Conservation (phyloP, 2,113 vertebrate species). For the Hiodon tergisus region DNA sequence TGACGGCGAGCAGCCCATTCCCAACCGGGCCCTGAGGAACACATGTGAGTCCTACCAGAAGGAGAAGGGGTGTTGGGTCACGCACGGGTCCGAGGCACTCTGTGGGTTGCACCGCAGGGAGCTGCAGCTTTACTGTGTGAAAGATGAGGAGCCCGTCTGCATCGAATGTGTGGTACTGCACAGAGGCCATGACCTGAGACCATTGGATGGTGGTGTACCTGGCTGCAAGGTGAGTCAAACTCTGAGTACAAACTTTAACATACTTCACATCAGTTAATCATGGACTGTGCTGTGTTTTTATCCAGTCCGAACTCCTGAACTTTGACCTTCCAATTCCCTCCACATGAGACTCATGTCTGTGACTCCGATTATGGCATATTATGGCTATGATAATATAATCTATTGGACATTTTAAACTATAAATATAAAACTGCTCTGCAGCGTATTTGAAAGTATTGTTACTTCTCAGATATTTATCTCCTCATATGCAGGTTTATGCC, state of each 20-base stretch:
- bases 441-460: no score
- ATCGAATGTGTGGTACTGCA: slow-evolving; percentile 53
- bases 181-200: slow-evolving; percentile 39
- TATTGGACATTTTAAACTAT: no score
- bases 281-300: neutral
- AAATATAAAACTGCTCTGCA: neutral
- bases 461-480: no score
- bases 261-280: neutral
- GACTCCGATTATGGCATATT: no score
- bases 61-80: slow-evolving; percentile 22
- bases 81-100: neutral
- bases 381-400: no score
- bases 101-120: slow-evolving; percentile 55
- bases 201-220: slow-evolving; percentile 27
- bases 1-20: slow-evolving; percentile 28
- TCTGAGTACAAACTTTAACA: neutral
- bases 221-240: slow-evolving; percentile 50
- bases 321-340: no score
- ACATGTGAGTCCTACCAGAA: slow-evolving; percentile 48
- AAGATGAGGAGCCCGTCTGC: slow-evolving; percentile 61
- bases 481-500: no score
- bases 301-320: neutral
- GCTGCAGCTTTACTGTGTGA: slow-evolving; percentile 60
- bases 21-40: slow-evolving; percentile 49
- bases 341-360: no score